Conservation (phyloP, 1,140 invertebrate genomes). For the Mercenaria mercenaria region DNA sequence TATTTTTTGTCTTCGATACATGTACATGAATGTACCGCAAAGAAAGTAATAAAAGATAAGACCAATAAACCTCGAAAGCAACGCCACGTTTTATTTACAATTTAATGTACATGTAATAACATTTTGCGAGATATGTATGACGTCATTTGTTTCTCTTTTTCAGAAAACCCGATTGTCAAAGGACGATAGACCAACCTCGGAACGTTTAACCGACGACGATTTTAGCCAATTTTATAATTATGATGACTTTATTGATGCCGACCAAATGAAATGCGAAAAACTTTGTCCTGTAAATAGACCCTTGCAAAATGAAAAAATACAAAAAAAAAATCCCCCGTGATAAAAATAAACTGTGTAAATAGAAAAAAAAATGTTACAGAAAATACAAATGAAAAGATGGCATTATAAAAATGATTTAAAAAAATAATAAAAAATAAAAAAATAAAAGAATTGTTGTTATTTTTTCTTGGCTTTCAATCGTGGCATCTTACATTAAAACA, state of each 20-base stretch:
- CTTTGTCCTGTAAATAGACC: constrained; percentile 50
- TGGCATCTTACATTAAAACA: too few species aligned
- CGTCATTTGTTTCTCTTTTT: not conserved
- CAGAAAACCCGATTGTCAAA: not conserved
- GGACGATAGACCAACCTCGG: constrained; percentile 5
- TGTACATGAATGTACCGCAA: not conserved
- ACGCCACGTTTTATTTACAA: not conserved
- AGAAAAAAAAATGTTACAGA: not conserved
- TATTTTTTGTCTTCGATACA: not conserved
- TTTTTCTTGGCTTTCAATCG: too few species aligned
- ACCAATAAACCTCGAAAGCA: not conserved
- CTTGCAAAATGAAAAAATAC: constrained; percentile 35
- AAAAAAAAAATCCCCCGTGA: constrained; percentile 33
- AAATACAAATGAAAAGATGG: constrained; percentile 50
- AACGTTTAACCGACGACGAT: constrained; percentile 11
- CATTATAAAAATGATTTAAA: constrained; percentile 25
- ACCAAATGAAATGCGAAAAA: constrained; percentile 34
- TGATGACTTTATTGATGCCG: not conserved
- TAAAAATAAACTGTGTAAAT: constrained; percentile 10
- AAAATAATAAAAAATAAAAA: constrained; percentile 26
- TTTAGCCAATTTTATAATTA: not conserved
- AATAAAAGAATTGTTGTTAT: not conserved
- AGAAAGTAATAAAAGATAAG: not conserved
- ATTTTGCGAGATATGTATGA: too few species aligned
- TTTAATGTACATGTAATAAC: too few species aligned